A percentile compares a stretch with the other conserved stretches of the same genome.
Conservation (phyloP, 2,888 invertebrate species). For the Lasioglossum morio region DNA sequence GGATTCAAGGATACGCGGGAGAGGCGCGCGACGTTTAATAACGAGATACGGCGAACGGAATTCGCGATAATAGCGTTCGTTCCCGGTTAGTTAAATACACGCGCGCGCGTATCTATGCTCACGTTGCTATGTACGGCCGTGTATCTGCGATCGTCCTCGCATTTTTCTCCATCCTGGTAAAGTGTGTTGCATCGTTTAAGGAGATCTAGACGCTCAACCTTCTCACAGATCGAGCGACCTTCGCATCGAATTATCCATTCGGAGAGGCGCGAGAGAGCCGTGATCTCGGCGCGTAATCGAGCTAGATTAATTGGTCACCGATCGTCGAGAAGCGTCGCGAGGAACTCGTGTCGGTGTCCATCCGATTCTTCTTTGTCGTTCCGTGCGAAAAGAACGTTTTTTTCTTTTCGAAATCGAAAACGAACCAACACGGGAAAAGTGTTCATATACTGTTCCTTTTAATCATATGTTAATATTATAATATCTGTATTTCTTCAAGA, state of each 20-base stretch:
- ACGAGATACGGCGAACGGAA: conserved; percentile 60
- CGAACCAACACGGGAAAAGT: too few relatives aligned
- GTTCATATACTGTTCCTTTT: too few relatives aligned
- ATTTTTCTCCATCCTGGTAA: conserved; percentile 68
- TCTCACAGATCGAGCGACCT: conserved; percentile 15
- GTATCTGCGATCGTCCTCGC: conserved; percentile 71
- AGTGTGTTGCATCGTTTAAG: conserved; percentile 67
- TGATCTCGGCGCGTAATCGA: conserved; percentile 8
- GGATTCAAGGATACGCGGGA: conserved; percentile 55
- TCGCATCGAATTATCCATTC: conserved; percentile 20
- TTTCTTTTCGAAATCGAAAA: too few relatives aligned
- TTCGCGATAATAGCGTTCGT: conserved; percentile 58
- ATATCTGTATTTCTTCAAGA: too few relatives aligned
- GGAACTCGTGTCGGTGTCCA: background rate
- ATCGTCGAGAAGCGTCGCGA: background rate
- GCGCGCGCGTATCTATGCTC: background rate
- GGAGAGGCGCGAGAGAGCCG: background rate
- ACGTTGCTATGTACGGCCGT: conserved; percentile 43
- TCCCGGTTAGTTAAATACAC: conserved; percentile 40
- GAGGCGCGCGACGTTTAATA: conserved; percentile 41
- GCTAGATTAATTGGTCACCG: conserved; percentile 7
- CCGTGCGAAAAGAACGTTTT: too few relatives aligned
- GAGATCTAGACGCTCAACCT: conserved; percentile 68
- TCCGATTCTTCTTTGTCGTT: too few relatives aligned
- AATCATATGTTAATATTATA: too few relatives aligned